These are phyloP conservation scores for Chrysotoxum bicinctum DNA, from an alignment of 2,888 invertebrate species.

Conservation along the genomic window DNA sequence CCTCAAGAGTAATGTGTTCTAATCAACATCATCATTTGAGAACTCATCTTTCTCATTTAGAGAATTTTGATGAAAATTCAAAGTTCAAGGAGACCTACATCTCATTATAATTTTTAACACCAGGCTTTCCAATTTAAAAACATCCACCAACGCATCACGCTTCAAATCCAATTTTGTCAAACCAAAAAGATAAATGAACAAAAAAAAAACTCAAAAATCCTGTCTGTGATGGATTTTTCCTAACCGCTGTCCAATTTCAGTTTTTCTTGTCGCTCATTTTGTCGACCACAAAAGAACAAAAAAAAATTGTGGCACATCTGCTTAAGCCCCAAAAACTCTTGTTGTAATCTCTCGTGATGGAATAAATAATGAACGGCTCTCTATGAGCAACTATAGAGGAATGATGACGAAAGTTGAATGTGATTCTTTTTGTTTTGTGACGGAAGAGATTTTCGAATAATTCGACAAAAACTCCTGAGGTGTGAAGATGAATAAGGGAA, in stretches of 20 bases:
- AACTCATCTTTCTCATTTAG: neutral
- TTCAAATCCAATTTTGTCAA: conserved; percentile 19
- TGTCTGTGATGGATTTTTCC: conserved; percentile 15
- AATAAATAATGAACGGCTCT: conserved; percentile 70
- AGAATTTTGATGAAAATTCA: neutral
- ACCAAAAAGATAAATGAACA: neutral
- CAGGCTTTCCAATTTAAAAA: neutral
- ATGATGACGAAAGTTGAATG: conserved; percentile 33
- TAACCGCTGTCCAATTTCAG: conserved; percentile 32
- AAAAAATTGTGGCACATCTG: conserved; percentile 53
- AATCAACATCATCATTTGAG: neutral
- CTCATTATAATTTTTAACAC: conserved; percentile 25
- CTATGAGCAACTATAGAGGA: conserved; percentile 40
- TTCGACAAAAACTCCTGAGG: conserved; percentile 53
- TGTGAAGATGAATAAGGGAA: conserved; percentile 52
- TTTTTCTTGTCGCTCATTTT: neutral
- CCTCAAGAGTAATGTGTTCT: neutral
- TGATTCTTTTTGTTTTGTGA: conserved; percentile 43
- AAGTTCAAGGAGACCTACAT: neutral
- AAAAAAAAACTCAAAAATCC: neutral
- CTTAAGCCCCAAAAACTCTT: conserved; percentile 58
- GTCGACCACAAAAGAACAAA: conserved; percentile 16
- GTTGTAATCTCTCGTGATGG: conserved; percentile 69
- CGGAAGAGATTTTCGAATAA: conserved; percentile 65
- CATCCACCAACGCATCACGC: neutral